Evolutionary conservation across 2,888 invertebrate genomes (phyloP), one percentile per base, ranked within the genome.

Genomic region (Parnassius glacialis): DNA sequence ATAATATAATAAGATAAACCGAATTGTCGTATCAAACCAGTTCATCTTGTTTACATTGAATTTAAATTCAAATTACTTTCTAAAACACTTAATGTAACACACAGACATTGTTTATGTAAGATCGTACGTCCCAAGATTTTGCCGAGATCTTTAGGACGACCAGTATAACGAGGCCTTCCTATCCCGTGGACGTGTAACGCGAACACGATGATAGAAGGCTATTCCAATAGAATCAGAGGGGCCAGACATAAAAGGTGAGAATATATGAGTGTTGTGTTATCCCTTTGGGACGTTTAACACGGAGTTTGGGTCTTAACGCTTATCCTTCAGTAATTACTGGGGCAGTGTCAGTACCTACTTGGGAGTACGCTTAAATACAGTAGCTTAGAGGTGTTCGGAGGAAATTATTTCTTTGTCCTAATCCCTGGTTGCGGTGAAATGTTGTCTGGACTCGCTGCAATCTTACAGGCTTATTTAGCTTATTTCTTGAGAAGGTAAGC

Each of bases 311-410:
- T 78, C 81, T 87, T 79, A 82, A 81, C 80, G 81, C 79, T 86
- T 80, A 85, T 83, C 81, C 85, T 78, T 64, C 65, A 76, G 86
- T 90, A 90, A 90, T 90, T 89, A 88, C 82, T 76, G 74, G 81
- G 87, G 85, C 79, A 76, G 81, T 77, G 76, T 80, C 79, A 76
- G 76, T 80, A 79, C 75, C 75, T 79, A 69, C 64, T 65, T 67
- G 57, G 65, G 67, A 55, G 60, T 67, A 59, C 64, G 63, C 59
- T 70, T 64, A 70, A 72, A 68, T 68, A 67, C 68, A 67, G 65
- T 62, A 65, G 71, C 71, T 70, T 69, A 63, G 64, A 61, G 62
- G 57, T 64, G 65, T 65, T 64, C 62, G 56, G 65, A 64, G 68
- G 59, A 66, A 71, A 70, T 71, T 70, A 70, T 65, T 68, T 68